Conservation (phyloP, 2,888 invertebrate species). For the Drosophila stalkeri region DNA sequence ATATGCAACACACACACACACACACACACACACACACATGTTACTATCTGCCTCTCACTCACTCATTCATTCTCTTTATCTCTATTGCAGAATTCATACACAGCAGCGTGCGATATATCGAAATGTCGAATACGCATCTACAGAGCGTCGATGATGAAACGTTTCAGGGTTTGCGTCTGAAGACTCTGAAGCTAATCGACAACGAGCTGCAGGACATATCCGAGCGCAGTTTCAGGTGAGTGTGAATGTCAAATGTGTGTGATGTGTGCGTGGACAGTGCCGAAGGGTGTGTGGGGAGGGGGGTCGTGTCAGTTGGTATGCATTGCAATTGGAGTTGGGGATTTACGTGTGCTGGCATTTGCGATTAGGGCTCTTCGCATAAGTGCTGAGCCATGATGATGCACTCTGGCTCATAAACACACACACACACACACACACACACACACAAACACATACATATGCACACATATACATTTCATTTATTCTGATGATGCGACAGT, state of each 20-base stretch:
- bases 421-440: slow-evolving; percentile 35
- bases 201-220: slow-evolving; percentile 93
- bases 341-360: slow-evolving; percentile 13
- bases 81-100: slow-evolving; percentile 90
- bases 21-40: neutral
- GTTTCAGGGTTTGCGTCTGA: slow-evolving; percentile 90
- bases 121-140: slow-evolving; percentile 92
- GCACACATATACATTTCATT: slow-evolving; percentile 22
- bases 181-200: slow-evolving; percentile 93
- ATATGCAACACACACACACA: slow-evolving; percentile 2
- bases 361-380: slow-evolving; percentile 33
- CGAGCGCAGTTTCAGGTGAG: slow-evolving; percentile 92
- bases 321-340: slow-evolving; percentile 3
- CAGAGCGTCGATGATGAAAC: slow-evolving; percentile 93
- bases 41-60: neutral
- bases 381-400: slow-evolving; percentile 64
- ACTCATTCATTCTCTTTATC: slow-evolving; percentile 12
- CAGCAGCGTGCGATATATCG: slow-evolving; percentile 92
- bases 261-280: neutral
- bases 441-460: slow-evolving; percentile 4
- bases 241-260: slow-evolving; percentile 61
- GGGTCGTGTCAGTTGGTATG: neutral
- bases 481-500: slow-evolving; percentile 68
- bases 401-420: slow-evolving; percentile 30
- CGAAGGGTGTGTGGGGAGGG: too few relatives aligned